These are phyloP conservation scores for Cyrtonyx montezumae DNA, from an alignment of 2,113 vertebrate genomes.

Conservation along the genomic window DNA sequence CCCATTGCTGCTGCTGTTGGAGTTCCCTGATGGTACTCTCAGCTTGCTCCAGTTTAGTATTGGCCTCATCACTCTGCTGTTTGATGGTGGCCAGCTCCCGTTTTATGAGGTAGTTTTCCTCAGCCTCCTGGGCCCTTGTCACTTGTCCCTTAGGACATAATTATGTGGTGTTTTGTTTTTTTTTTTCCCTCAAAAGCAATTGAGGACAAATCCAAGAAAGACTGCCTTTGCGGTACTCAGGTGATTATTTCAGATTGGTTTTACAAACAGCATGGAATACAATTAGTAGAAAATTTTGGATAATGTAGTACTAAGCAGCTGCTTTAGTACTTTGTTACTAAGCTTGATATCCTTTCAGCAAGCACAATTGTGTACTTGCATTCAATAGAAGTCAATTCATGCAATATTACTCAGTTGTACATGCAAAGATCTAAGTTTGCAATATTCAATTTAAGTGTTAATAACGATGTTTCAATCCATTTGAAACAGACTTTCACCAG, in stretches of 20 bases:
- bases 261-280: constrained; percentile 66
- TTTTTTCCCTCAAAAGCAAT: constrained; percentile 74
- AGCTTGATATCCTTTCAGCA: constrained; percentile 53
- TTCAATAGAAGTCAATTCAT: constrained; percentile 75
- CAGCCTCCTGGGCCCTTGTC: constrained; percentile 98
- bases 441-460: constrained; percentile 59
- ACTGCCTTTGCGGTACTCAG: constrained; percentile 73
- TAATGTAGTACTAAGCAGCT: constrained; percentile 64
- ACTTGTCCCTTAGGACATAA: constrained; percentile 99
- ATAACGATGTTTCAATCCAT: constrained; percentile 49
- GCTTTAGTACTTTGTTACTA: constrained; percentile 47
- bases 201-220: constrained; percentile 75
- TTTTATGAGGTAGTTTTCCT: constrained; percentile 99
- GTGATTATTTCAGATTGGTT: constrained; percentile 66
- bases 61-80: constrained; percentile 96
- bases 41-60: constrained; percentile 94
- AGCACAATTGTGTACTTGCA: constrained; percentile 54
- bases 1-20: constrained; percentile 89
- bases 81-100: constrained; percentile 98
- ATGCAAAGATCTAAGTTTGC: constrained; percentile 72
- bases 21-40: constrained; percentile 93
- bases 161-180: constrained; percentile 72
- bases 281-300: constrained; percentile 66
- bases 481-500: constrained; percentile 52
- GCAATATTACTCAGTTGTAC: constrained; percentile 77